These are phyloP conservation scores for Drosophila suzukii DNA, from an alignment of 1,140 invertebrate genomes.

Conservation along the genomic window DNA sequence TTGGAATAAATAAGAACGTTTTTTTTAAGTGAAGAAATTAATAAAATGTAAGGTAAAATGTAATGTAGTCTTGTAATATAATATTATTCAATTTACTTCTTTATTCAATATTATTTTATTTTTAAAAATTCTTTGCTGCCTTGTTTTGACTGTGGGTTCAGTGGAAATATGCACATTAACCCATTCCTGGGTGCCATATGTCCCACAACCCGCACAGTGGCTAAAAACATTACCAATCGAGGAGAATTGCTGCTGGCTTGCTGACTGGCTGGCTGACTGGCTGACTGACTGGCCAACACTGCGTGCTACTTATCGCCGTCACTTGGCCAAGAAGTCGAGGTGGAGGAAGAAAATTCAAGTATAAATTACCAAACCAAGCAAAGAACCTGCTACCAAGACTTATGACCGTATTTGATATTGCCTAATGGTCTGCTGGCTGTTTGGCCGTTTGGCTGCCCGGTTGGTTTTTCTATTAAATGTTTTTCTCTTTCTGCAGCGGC, in stretches of 20 bases:
- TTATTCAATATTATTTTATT: neutral
- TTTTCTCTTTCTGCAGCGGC: conserved; percentile 52
- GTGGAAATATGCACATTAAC: conserved; percentile 4
- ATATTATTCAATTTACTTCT: neutral
- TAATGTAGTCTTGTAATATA: too few species aligned
- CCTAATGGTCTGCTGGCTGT: conserved; percentile 64
- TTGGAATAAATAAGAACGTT: too few species aligned
- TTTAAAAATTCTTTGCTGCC: too few species aligned
- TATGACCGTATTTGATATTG: conserved; percentile 80
- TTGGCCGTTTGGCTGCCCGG: conserved; percentile 4
- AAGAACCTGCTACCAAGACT: conserved; percentile 76
- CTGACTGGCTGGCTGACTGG: conserved; percentile 1
- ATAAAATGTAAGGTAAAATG: too few species aligned
- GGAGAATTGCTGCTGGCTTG: conserved; percentile 2
- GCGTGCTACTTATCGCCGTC: conserved; percentile 60
- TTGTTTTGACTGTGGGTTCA: neutral
- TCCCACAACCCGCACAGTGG: conserved; percentile 35
- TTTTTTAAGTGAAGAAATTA: too few species aligned
- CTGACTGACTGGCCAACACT: conserved; percentile 11
- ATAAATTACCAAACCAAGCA: conserved; percentile 74
- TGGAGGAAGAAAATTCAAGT: conserved; percentile 51
- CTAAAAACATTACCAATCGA: conserved; percentile 38
- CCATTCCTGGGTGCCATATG: conserved; percentile 6
- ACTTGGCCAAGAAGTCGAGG: conserved; percentile 19
- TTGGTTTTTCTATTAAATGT: conserved; percentile 70